Percentiles rank a stretch among this genome's conserved stretches.
phyloP scores from a whole-genome alignment of 2,797 vertebrate species.

The Orestias chungarensis region DNA sequence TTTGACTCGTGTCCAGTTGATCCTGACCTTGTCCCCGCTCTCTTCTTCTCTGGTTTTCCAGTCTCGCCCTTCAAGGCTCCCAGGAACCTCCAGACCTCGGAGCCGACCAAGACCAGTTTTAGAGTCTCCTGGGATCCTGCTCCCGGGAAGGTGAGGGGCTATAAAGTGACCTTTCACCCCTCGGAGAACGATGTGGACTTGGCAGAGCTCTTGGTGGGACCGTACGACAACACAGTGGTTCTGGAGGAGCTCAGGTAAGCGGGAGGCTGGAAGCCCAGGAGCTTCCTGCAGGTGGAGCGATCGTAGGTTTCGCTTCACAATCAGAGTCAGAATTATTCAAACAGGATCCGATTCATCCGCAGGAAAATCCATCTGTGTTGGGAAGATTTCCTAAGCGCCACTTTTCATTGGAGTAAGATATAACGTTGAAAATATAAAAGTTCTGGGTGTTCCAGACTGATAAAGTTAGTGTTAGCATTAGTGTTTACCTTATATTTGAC shows the following conservation, averaged over 20 bases:
- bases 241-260: slow-evolving; percentile 93
- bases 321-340: not conserved
- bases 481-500: too few relatives aligned
- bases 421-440: too few relatives aligned
- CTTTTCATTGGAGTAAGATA: too few relatives aligned
- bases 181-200: slow-evolving; percentile 79
- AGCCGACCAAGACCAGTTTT: slow-evolving; percentile 92
- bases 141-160: slow-evolving; percentile 89
- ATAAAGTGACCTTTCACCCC: slow-evolving; percentile 94
- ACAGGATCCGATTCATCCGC: not conserved
- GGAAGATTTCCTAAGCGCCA: too few relatives aligned
- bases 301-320: not conserved
- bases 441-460: too few relatives aligned
- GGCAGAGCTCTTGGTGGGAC: slow-evolving; percentile 88
- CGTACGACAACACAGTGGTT: slow-evolving; percentile 93
- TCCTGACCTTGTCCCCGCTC: slow-evolving; percentile 37
- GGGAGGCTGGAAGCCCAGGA: not conserved
- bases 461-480: too few relatives aligned
- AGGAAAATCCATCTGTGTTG: too few relatives aligned
- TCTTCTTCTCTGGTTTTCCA: slow-evolving; percentile 64
- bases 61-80: slow-evolving; percentile 92
- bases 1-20: too few relatives aligned
- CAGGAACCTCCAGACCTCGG: slow-evolving; percentile 93
- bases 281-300: not conserved
- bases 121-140: slow-evolving; percentile 94